Evolutionary conservation across 2,113 vertebrate species (phyloP).

Genomic region (Tapirus terrestris): DNA sequence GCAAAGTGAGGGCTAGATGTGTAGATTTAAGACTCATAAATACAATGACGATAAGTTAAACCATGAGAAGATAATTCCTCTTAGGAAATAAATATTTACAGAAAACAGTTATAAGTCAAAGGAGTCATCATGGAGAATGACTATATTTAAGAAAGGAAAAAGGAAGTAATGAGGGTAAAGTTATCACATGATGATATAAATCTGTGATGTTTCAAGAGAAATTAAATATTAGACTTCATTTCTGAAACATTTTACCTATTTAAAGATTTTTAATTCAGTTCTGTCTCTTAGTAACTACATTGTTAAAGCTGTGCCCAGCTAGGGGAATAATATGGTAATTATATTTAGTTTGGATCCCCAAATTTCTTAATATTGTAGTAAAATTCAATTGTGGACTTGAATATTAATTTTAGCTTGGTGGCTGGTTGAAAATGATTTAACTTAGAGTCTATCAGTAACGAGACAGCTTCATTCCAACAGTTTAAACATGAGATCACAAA

Average conservation of each 20-base stretch:
- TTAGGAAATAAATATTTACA: conserved; percentile 4
- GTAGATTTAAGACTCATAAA: conserved; percentile 13
- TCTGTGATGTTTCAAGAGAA: not conserved
- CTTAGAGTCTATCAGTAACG: not conserved
- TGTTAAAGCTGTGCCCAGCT: not conserved
- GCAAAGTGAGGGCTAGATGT: not conserved
- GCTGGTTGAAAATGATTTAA: not conserved
- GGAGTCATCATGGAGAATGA: not conserved
- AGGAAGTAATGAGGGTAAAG: conserved; percentile 8
- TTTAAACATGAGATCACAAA: conserved; percentile 19
- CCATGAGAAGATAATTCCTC: not conserved
- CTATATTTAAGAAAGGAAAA: not conserved
- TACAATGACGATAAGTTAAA: not conserved
- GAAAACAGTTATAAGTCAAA: not conserved
- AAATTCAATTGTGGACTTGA: not conserved
- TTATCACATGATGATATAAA: not conserved
- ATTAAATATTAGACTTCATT: conserved; percentile 12
- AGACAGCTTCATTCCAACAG: not conserved
- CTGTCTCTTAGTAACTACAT: not conserved
- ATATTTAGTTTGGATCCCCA: not conserved
- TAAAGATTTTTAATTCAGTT: not conserved
- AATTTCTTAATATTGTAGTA: conserved; percentile 9
- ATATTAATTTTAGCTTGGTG: not conserved
- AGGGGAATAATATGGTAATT: not conserved
- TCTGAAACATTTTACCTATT: not conserved